A percentile compares a stretch with the other conserved stretches of the same genome.
These are phyloP conservation scores for Conger conger DNA, from an alignment of 2,113 vertebrate genomes.

Conservation along the genomic window DNA sequence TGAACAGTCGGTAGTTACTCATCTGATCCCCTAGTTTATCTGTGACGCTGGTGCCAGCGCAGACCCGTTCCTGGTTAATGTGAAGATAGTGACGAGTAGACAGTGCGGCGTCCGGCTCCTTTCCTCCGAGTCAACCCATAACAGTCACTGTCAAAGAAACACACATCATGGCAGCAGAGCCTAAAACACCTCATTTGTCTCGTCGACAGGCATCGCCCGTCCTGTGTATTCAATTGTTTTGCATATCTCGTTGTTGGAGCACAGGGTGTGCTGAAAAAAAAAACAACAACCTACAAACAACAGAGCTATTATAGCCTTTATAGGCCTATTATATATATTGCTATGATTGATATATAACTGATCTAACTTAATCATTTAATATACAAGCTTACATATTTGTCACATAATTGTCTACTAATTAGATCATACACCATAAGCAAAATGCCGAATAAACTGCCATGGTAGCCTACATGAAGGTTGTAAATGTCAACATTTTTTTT, in stretches of 20 bases:
- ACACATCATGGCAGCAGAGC: conserved; percentile 58
- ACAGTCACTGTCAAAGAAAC: conserved; percentile 61
- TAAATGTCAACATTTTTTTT: background rate
- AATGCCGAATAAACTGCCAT: background rate
- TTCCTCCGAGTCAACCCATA: conserved; percentile 48
- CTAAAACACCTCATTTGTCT: conserved; percentile 73
- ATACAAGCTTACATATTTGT: too few species aligned
- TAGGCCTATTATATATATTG: too few species aligned
- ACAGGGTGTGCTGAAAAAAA: background rate
- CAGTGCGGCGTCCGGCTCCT: conserved; percentile 65
- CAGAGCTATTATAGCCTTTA: too few species aligned
- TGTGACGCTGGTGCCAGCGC: conserved; percentile 24
- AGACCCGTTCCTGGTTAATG: conserved; percentile 33
- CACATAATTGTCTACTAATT: too few species aligned
- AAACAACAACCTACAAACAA: too few species aligned
- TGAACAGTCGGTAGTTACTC: conserved; percentile 22
- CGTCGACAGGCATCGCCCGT: conserved; percentile 45
- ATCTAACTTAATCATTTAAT: too few species aligned
- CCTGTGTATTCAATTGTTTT: conserved; percentile 40
- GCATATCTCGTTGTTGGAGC: background rate
- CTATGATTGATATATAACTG: too few species aligned
- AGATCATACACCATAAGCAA: too few species aligned
- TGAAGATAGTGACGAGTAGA: conserved; percentile 53
- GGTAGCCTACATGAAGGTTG: background rate
- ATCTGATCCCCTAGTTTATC: conserved; percentile 22